These are phyloP conservation scores for Rhagoletis zephyria DNA, from an alignment of 1,140 invertebrate genomes.

Conservation along the genomic window DNA sequence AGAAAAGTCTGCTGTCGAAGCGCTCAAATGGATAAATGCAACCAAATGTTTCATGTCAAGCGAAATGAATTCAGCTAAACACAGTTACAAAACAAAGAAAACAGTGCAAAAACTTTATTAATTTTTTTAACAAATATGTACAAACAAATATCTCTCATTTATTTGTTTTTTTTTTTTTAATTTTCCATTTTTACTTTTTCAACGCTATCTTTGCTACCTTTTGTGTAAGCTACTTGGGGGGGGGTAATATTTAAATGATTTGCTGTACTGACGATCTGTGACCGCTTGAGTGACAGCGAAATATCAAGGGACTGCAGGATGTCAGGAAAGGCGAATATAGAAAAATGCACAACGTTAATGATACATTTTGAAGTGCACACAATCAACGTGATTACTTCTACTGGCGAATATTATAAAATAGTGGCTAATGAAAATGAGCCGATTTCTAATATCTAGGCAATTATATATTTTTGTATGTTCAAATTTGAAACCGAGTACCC, in stretches of 20 bases:
- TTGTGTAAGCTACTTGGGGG: neutral
- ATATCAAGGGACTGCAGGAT: slow-evolving; percentile 2
- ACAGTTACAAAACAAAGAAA: no score
- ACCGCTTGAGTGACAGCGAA: neutral
- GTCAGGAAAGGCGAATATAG: neutral
- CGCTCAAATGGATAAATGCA: neutral
- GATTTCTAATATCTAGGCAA: no score
- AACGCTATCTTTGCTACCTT: neutral
- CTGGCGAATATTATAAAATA: no score
- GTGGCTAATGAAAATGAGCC: no score
- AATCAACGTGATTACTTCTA: neutral
- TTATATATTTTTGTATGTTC: no score
- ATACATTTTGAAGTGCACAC: neutral
- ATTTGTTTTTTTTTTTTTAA: neutral
- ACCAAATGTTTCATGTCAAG: neutral
- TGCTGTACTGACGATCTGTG: neutral
- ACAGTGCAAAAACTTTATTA: neutral
- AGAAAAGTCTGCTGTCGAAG: neutral
- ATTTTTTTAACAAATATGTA: neutral
- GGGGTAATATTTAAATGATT: neutral
- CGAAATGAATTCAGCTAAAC: neutral
- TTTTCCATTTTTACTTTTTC: neutral
- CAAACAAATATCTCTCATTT: neutral
- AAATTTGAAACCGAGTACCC: no score
- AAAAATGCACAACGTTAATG: neutral